Evolutionary conservation across 2,888 invertebrate species (phyloP), one percentile per base, ranked within the genome.

Genomic region (Deilephila elpenor): DNA sequence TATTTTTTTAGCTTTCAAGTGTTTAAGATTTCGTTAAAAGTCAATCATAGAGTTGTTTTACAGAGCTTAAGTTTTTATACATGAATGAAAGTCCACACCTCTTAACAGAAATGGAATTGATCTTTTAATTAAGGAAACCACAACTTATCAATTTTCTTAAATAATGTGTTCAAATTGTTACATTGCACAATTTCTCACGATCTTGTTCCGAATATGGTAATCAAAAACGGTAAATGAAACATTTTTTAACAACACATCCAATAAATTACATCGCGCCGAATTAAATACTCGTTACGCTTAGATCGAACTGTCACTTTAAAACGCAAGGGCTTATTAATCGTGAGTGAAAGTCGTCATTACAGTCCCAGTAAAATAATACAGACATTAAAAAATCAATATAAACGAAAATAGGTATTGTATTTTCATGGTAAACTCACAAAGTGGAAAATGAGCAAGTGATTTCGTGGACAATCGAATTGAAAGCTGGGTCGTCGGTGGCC

Each of bases 391-490:
- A 78, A 78, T 76, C 78, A 79, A 78, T 79, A 75, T 25, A 62
- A 70, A 76, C 72, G 37, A 77, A 77, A 74, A 59, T 44, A 29
- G 59, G 29, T 77, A 79, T 74, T 75, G 71, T 75, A 76, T 81
- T 81, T 79, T 81, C 77, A 78, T 77, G 75, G 74, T 75, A 78
- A 79, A 79, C 61, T 37, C 64, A 44, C 64, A 64, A 82, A 84
- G 79, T 83, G 82, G 78, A 83, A 83, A 84, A 83, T 79, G 76
- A 74, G 79, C 78, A 76, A 80, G 80, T 80, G 77, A 82, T 83
- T 85, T 83, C 70, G 79, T 80, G 80, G 82, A 83, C 83, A 84
- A 84, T 86, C 77, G 76, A 70, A 79, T 81, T 79, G 83, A 82
- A 83, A 86, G 82, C 80, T 82, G 79, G 83, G 83, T 81, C 83